Percentiles rank a stretch among this genome's conserved stretches.
These are phyloP conservation scores for Drosophila nigricruria DNA, from an alignment of 2,888 invertebrate genomes.

Conservation along the genomic window DNA sequence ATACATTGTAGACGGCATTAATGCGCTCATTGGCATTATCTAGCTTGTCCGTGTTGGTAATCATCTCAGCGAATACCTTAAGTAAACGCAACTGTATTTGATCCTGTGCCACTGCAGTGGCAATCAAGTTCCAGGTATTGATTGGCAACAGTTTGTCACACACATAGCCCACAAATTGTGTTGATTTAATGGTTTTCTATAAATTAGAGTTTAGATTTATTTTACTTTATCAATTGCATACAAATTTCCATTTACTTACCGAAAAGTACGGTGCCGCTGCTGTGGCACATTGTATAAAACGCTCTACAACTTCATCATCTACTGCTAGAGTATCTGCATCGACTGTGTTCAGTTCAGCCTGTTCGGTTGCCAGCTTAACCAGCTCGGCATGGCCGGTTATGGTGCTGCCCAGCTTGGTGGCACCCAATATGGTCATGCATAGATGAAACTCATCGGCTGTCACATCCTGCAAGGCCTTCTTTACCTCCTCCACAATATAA, in stretches of 20 bases:
- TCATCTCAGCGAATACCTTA: conserved; percentile 94
- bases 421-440: conserved; percentile 93
- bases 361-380: conserved; percentile 93
- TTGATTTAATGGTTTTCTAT: conserved; percentile 94
- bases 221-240: not conserved
- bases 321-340: conserved; percentile 85
- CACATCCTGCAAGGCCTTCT: conserved; percentile 94
- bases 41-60: conserved; percentile 90
- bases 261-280: conserved; percentile 95
- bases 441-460: conserved; percentile 96
- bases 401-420: conserved; percentile 92
- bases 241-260: conserved; percentile 85
- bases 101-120: conserved; percentile 87
- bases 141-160: conserved; percentile 93
- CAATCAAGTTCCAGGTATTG: conserved; percentile 88
- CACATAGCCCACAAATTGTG: conserved; percentile 93
- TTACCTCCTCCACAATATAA: conserved; percentile 92
- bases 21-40: conserved; percentile 91
- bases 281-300: conserved; percentile 93
- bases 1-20: conserved; percentile 90
- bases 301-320: conserved; percentile 90
- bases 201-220: conserved; percentile 62
- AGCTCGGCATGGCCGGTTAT: conserved; percentile 94
- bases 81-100: conserved; percentile 92
- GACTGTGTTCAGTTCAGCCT: conserved; percentile 92